Percentiles rank a stretch among this genome's conserved stretches.
Conservation (phyloP, 1,140 invertebrate genomes). For the Mactra quadrangularis region DNA sequence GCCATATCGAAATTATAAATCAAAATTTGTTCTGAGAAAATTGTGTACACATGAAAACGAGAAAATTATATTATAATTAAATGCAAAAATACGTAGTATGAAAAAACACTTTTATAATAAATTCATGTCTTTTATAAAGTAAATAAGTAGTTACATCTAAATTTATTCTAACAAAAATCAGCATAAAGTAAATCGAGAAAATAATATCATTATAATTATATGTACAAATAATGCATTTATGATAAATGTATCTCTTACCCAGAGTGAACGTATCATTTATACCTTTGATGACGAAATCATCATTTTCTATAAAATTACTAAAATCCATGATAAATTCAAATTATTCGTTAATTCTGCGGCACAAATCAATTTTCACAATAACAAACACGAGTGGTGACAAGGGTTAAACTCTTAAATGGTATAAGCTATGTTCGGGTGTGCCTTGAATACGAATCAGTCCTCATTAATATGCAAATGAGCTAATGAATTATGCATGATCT, state of each 20-base stretch:
- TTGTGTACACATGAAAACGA: too few species aligned
- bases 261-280: conserved; percentile 2
- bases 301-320: conserved; percentile 67
- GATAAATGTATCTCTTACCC: neutral
- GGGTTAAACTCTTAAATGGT: conserved; percentile 37
- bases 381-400: conserved; percentile 24
- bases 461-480: conserved; percentile 67
- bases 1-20: too few species aligned
- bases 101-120: too few species aligned
- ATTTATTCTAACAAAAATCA: too few species aligned
- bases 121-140: too few species aligned
- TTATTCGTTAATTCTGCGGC: conserved; percentile 43
- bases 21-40: too few species aligned
- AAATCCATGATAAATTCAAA: conserved; percentile 68
- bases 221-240: too few species aligned
- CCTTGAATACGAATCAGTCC: conserved; percentile 35
- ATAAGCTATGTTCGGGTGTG: conserved; percentile 54
- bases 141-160: too few species aligned
- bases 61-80: too few species aligned
- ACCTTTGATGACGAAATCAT: conserved; percentile 74
- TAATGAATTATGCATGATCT: conserved; percentile 57
- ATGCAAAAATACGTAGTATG: too few species aligned
- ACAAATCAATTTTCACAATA: conserved; percentile 58
- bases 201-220: too few species aligned
- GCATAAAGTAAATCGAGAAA: too few species aligned